Evolutionary conservation across 2,888 invertebrate genomes (phyloP), one percentile per base, ranked within the genome.

Genomic region (Calameuta pallipes): DNA sequence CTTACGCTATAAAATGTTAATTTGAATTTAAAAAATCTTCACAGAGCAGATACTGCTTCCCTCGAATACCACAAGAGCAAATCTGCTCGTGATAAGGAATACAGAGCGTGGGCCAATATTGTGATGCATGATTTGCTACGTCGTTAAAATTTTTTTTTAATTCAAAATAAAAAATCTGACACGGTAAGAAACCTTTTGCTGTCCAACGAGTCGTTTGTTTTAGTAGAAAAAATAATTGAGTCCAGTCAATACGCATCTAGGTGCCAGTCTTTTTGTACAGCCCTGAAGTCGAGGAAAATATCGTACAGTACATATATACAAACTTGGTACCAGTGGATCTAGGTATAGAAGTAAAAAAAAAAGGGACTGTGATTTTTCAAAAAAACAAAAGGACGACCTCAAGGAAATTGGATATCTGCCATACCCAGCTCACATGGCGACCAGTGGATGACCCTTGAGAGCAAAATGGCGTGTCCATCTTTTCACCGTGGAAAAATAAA

Each of bases 181-280:
- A 56, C 41, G 23, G 1, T 56, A 56, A 56, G 41, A 15, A 23
- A 56, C 41, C 1, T 9, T 23, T 56, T 6, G 23, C 41, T 9
- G 23, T 23, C 1, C 9, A 9, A 56, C 41, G 41, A 56, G 9
- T 2, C 23, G 9, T 23, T 56, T 9, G 41, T 56, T 56, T 56
- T 9, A 23, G 6, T 56, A 23, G 15, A 23, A 56, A 23, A 56
- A 56, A 56, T 56, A 6, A 23, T 6, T 9, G 15, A 56, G 6
- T 56, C 2, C 23, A 9, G 23, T 23, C 23, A 9, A 56, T 15
- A 6, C 6, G 41, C 9, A 9, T 56, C 6, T 23, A 23, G 41
- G 1, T 23, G 35, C 69, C 68, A 30, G 36, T 77, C 75, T 73
- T 69, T 82, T 80, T 80, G 80, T 78, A 80, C 82, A 82, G 79